These are phyloP conservation scores for Cladopsammia gracilis DNA, from an alignment of 64 coral and sea anemone genomes.

Conservation along the genomic window DNA sequence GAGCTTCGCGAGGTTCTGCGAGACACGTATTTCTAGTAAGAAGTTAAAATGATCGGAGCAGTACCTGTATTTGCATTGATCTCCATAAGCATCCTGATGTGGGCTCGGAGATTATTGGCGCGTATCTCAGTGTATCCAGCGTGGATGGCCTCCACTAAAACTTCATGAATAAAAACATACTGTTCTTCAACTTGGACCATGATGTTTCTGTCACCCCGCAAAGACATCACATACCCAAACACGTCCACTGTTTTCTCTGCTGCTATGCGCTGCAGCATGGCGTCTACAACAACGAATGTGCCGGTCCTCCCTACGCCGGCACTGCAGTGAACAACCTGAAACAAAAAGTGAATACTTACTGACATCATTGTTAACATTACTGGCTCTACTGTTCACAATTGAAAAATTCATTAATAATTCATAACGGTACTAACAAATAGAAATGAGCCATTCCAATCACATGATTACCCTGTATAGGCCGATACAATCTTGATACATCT, in stretches of 20 bases:
- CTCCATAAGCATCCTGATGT: conserved; percentile 70
- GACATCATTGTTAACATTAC: too few relatives aligned
- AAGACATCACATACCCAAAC: conserved; percentile 76
- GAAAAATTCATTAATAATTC: too few relatives aligned
- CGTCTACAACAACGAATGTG: conserved; percentile 90
- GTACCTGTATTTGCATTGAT: conserved; percentile 69
- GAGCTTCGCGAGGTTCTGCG: too few relatives aligned
- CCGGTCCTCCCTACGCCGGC: conserved; percentile 88
- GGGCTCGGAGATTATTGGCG: conserved; percentile 68
- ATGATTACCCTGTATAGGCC: too few relatives aligned
- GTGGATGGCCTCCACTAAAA: conserved; percentile 83
- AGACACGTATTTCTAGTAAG: too few relatives aligned
- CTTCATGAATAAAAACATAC: conserved; percentile 92
- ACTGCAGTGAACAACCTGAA: conserved; percentile 87
- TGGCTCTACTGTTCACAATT: too few relatives aligned
- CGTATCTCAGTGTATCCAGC: conserved; percentile 91
- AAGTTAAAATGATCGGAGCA: neutral
- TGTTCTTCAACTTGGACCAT: conserved; percentile 98
- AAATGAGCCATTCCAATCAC: too few relatives aligned
- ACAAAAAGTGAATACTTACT: neutral
- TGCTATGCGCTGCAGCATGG: conserved; percentile 88
- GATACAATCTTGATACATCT: too few relatives aligned
- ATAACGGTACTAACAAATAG: too few relatives aligned
- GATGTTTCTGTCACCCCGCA: conserved; percentile 87
- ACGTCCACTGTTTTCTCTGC: conserved; percentile 81